Conservation (phyloP, 2,113 vertebrate species). For the Sylvia atricapilla region DNA sequence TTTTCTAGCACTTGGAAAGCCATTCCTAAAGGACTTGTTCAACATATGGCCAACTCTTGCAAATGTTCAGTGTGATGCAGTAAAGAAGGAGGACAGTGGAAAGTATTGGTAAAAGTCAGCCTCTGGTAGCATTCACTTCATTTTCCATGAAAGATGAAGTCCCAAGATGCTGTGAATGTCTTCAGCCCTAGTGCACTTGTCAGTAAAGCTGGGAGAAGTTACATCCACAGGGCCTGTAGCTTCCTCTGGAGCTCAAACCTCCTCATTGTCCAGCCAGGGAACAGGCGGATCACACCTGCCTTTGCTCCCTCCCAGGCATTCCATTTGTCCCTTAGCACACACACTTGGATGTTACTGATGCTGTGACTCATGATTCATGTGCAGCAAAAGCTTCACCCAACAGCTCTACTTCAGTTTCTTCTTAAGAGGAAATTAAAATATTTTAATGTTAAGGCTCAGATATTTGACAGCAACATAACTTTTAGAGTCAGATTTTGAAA, state of each 20-base stretch:
- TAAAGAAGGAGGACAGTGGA: not conserved
- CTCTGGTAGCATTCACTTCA: not conserved
- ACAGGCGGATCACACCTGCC: not conserved
- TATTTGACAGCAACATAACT: not conserved
- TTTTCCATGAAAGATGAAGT: not conserved
- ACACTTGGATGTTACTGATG: not conserved
- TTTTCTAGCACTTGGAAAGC: not conserved
- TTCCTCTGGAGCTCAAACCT: not conserved
- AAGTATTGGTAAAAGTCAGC: not conserved
- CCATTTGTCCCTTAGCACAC: not conserved
- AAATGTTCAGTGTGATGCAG: not conserved
- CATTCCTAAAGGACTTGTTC: slow-evolving; percentile 19
- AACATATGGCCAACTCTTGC: slow-evolving; percentile 7
- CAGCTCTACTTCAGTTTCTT: not conserved
- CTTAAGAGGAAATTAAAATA: not conserved
- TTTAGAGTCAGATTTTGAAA: not conserved
- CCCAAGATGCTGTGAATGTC: not conserved
- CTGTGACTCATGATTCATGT: not conserved
- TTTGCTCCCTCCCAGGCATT: not conserved
- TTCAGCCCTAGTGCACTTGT: not conserved
- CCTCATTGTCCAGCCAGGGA: not conserved
- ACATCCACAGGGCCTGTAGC: not conserved
- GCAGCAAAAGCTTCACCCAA: not conserved
- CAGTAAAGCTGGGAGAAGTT: not conserved
- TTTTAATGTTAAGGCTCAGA: not conserved